These are phyloP conservation scores for Xyrauchen texanus DNA, from an alignment of 2,113 vertebrate species.

Conservation along the genomic window DNA sequence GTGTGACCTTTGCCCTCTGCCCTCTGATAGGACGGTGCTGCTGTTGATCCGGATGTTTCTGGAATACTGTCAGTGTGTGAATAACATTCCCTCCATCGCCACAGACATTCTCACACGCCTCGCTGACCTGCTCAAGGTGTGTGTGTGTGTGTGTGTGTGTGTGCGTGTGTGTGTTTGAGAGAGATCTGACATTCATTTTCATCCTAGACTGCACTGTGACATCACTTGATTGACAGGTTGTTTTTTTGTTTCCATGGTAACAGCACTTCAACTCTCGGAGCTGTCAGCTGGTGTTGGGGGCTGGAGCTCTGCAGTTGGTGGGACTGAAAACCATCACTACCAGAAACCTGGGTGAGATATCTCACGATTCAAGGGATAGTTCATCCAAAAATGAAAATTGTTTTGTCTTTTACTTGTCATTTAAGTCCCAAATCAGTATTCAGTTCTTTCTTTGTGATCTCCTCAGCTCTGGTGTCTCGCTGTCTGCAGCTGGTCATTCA, in stretches of 20 bases:
- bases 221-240: slow-evolving; percentile 10
- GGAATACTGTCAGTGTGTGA: slow-evolving; percentile 98
- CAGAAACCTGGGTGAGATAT: slow-evolving; percentile 88
- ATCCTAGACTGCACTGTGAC: not conserved
- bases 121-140: slow-evolving; percentile 86
- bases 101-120: slow-evolving; percentile 96
- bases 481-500: slow-evolving; percentile 96
- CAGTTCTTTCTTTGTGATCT: not conserved
- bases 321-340: slow-evolving; percentile 99
- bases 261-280: slow-evolving; percentile 99
- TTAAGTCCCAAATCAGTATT: no score
- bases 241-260: slow-evolving; percentile 37
- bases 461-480: slow-evolving; percentile 88
- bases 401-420: no score
- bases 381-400: no score
- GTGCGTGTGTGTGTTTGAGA: not conserved
- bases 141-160: slow-evolving; percentile 1
- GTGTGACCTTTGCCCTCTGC: not conserved
- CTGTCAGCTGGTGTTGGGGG: slow-evolving; percentile 96
- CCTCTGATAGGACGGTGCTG: slow-evolving; percentile 85
- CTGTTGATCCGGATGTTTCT: slow-evolving; percentile 96
- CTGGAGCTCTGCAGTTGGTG: slow-evolving; percentile 94
- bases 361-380: not conserved
- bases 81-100: slow-evolving; percentile 93
- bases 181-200: not conserved